These are phyloP conservation scores for Ips typographus DNA, from an alignment of 1,140 invertebrate species.

Conservation along the genomic window DNA sequence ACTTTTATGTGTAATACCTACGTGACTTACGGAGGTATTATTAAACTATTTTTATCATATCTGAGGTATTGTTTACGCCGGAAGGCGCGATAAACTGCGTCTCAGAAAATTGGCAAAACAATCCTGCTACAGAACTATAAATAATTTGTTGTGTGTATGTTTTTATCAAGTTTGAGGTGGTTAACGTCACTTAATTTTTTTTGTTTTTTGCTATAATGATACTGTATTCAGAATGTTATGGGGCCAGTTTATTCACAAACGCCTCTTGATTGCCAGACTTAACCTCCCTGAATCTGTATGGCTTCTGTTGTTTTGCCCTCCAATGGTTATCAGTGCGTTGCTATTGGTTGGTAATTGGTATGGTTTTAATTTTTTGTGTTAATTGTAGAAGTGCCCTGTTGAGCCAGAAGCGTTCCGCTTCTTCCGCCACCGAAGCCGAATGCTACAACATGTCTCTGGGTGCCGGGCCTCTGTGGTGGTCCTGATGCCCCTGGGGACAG, in stretches of 20 bases:
- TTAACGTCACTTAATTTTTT: no score
- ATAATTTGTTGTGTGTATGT: no score
- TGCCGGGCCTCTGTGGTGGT: slow-evolving; percentile 97
- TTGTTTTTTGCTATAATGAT: no score
- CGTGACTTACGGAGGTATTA: neutral
- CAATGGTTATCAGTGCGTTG: neutral
- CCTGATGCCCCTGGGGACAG: slow-evolving; percentile 81
- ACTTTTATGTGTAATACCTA: neutral
- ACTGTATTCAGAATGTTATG: no score
- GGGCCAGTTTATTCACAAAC: no score
- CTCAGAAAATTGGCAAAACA: neutral
- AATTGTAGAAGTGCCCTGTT: slow-evolving; percentile 43
- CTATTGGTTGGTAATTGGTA: neutral
- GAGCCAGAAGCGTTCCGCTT: slow-evolving; percentile 60
- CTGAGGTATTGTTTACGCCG: no score
- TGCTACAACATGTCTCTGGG: slow-evolving; percentile 89
- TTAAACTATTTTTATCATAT: no score
- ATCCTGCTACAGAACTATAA: no score
- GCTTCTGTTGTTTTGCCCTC: neutral
- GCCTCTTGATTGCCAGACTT: no score
- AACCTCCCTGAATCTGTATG: no score
- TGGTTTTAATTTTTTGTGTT: slow-evolving; percentile 2
- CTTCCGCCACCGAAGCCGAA: slow-evolving; percentile 57
- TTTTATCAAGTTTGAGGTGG: no score
- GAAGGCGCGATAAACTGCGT: neutral